Base-by-base conservation (phyloP, 2,888 invertebrate species). In the Andrena flavipes region DNA sequence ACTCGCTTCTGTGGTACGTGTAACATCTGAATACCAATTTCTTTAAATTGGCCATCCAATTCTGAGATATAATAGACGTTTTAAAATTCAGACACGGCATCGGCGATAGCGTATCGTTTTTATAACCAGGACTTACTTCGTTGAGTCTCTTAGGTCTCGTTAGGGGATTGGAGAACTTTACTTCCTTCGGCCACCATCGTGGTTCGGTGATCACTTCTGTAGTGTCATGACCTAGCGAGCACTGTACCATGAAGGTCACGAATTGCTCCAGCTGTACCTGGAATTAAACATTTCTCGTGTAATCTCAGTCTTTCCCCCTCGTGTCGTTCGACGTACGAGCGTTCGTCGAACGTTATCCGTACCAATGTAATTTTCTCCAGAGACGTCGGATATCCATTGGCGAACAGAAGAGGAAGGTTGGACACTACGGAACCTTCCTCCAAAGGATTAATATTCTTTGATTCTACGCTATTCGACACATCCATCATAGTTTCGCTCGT, bases 161-260 rank as follows among this genome's bases (percentile, higher is more conserved):
- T 84, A 97, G 95, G 23, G 97, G 97, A 92, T 96, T 96, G 59
- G 95, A 95, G 92, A 96, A 97, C 68, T 94, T 94, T 3, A 96
- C 95, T 92, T 96, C 95, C 88, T 95, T 94, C 8, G 97, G 96
- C 96, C 96, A 97, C 96, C 96, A 97, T 83, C 95, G 95, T 26
- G 96, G 96, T 91, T 96, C 95, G 89, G 89, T 94, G 91, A 93
- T 94, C 49, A 94, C 94, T 89, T 95, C 95, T 48, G 94, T 95
- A 26, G 95, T 95, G 87, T 96, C 95, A 90, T 96, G 96, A 67
- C 96, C 96, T 94, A 96, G 95, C 64, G 97, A 97, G 94, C 96
- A 97, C 92, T 96, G 96, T 87, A 97, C 96, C 96, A 97, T 96
- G 92, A 97, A 97, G 84, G 96, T 96, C 91, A 97, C 96, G 92